These are phyloP conservation scores for Schlechtendalia chinensis DNA, from an alignment of 1,140 invertebrate genomes.

Conservation along the genomic window DNA sequence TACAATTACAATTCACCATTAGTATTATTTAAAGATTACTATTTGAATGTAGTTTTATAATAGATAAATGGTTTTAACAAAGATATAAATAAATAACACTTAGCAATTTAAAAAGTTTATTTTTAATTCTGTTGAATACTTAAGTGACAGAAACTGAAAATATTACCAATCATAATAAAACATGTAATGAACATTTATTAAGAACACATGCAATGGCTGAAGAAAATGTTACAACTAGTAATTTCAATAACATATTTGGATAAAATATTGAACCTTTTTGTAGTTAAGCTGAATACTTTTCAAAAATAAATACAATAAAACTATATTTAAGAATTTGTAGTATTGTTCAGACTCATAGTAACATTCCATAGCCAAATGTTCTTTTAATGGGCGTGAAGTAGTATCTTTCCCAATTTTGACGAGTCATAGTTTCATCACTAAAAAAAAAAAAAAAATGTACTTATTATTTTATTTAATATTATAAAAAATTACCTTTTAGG, in stretches of 20 bases:
- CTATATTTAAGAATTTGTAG: constrained; percentile 23
- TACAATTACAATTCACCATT: no score
- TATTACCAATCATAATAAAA: background rate
- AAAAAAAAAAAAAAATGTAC: constrained; percentile 53
- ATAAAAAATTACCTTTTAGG: constrained; percentile 62
- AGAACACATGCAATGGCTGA: background rate
- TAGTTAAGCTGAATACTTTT: constrained; percentile 3
- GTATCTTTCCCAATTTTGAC: constrained; percentile 85
- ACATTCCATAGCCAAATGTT: constrained; percentile 87
- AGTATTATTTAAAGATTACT: background rate
- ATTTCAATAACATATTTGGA: background rate
- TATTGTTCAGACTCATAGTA: constrained; percentile 55
- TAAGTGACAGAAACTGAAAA: constrained; percentile 11
- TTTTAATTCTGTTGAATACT: constrained; percentile 7
- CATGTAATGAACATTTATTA: background rate
- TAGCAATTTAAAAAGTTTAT: background rate
- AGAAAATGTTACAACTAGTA: background rate
- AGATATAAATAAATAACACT: background rate
- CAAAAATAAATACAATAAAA: constrained; percentile 36
- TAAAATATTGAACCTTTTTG: background rate
- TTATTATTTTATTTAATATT: background rate
- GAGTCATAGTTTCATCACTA: constrained; percentile 76
- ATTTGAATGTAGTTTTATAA: background rate
- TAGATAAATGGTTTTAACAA: background rate
- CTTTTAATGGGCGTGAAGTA: constrained; percentile 91